phyloP scores from a whole-genome alignment of 2,888 invertebrate species.

The Physocephala rufipes region DNA sequence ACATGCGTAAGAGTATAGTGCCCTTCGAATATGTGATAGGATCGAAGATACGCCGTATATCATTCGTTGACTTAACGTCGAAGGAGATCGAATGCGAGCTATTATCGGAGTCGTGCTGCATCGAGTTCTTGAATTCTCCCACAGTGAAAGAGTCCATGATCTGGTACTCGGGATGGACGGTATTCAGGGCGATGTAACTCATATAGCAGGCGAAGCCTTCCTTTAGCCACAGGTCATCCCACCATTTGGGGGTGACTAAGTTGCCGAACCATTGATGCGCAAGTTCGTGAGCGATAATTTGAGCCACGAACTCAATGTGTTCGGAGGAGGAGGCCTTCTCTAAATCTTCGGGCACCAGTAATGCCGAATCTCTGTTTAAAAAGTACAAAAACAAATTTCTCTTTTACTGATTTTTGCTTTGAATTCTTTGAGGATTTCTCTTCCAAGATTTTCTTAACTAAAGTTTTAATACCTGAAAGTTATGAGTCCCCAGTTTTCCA shows the following conservation, averaged over 20 bases:
- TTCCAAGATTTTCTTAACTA: slow-evolving; percentile 31
- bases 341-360: slow-evolving; percentile 67
- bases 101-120: slow-evolving; percentile 71
- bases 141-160: slow-evolving; percentile 69
- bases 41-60: slow-evolving; percentile 76
- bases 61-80: slow-evolving; percentile 70
- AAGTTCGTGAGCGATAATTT: slow-evolving; percentile 79
- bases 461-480: slow-evolving; percentile 70
- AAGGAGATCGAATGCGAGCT: slow-evolving; percentile 75
- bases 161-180: slow-evolving; percentile 70
- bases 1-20: slow-evolving; percentile 77
- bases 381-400: slow-evolving; percentile 1
- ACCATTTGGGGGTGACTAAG: slow-evolving; percentile 78
- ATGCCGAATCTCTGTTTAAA: slow-evolving; percentile 70
- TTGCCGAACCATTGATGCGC: slow-evolving; percentile 88
- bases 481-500: slow-evolving; percentile 76
- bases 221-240: slow-evolving; percentile 77
- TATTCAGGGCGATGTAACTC: slow-evolving; percentile 65
- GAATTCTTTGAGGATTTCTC: neutral
- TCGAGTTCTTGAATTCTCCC: slow-evolving; percentile 69
- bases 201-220: slow-evolving; percentile 70
- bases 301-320: slow-evolving; percentile 73
- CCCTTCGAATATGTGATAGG: slow-evolving; percentile 79
- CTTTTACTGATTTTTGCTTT: neutral
- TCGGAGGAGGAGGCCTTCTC: slow-evolving; percentile 67